Base-by-base conservation (phyloP, 2,797 vertebrate genomes). In the Siniperca undulata region DNA sequence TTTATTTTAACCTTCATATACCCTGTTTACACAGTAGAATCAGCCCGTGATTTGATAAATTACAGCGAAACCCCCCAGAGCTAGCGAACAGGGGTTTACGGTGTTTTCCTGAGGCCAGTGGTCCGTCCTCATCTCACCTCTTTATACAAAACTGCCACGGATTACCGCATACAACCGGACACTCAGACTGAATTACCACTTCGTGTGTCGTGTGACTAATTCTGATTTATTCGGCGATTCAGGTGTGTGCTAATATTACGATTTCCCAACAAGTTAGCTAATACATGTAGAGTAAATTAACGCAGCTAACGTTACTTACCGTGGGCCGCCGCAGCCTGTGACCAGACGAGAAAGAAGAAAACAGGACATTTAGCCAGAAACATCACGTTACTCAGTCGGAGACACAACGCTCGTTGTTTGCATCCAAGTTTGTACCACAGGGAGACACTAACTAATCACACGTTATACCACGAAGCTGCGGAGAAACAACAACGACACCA, bases 271-370 rank as follows among this genome's bases (percentile, higher is more conserved):
- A 67, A 34, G 2, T 34, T 17, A 52, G 38, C 36, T 6, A 48
- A 9, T 30, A 30, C 30, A 30, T 30, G 44, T 30, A 36, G 36
- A 19, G 55, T 19, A 17, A n/a, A 20, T 12, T 13, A 65, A 61
- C 20, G 6, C 3, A 27, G 69, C 10, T 27, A 30, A 30, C 30
- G 30, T 30, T 30, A 38, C 83, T 86, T 17, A 90, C 88, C 76
- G 0, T 24, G 0, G 24, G 4, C 40, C 9, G 30, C 0, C 0
- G 0, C 34, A 0, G 9, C 12, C 0, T 3, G 14, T 1, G 53
- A 0, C 19, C 20, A 58, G 6, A 2, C 1, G 8, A 77, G 1
- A 2, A 48, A 0, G 2, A 38, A 12, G 62, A 74, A 17, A 71
- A 60, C 7, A 1, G 42, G 19, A 30, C 11, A 24, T 0, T 1